Conservation (phyloP, 1,140 invertebrate species). For the Ostrea denselamellosa region DNA sequence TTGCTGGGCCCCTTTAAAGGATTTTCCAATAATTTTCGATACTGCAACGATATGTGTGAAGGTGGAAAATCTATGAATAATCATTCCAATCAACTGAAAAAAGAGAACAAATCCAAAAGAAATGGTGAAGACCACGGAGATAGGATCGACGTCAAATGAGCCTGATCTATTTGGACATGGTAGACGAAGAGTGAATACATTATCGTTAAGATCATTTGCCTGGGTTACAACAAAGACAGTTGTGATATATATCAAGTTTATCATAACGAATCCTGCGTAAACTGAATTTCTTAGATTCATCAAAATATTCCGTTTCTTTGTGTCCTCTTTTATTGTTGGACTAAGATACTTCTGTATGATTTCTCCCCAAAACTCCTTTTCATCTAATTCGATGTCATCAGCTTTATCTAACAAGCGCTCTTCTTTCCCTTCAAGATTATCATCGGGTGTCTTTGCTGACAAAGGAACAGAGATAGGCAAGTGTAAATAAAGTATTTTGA, state of each 20-base stretch:
- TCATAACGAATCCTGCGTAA: background rate
- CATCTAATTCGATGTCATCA: background rate
- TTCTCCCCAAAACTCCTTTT: background rate
- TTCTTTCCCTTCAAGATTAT: background rate
- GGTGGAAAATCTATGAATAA: conserved; percentile 9
- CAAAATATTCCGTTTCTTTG: background rate
- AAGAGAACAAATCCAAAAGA: conserved; percentile 7
- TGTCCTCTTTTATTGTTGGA: background rate
- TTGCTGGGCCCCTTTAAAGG: background rate
- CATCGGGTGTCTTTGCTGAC: background rate
- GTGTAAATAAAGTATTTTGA: no score
- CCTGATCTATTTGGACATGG: background rate
- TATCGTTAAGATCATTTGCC: background rate
- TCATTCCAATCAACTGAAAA: background rate
- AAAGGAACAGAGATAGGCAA: background rate
- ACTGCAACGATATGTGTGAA: conserved; percentile 8
- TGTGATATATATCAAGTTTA: background rate
- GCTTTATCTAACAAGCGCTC: background rate
- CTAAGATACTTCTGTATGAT: background rate
- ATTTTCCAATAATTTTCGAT: background rate
- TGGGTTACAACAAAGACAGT: background rate
- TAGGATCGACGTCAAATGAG: background rate
- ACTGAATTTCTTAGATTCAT: background rate
- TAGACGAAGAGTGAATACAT: background rate
- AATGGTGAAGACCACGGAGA: background rate